Conservation (phyloP, 2,888 invertebrate genomes). For the Drosophila subquinaria region DNA sequence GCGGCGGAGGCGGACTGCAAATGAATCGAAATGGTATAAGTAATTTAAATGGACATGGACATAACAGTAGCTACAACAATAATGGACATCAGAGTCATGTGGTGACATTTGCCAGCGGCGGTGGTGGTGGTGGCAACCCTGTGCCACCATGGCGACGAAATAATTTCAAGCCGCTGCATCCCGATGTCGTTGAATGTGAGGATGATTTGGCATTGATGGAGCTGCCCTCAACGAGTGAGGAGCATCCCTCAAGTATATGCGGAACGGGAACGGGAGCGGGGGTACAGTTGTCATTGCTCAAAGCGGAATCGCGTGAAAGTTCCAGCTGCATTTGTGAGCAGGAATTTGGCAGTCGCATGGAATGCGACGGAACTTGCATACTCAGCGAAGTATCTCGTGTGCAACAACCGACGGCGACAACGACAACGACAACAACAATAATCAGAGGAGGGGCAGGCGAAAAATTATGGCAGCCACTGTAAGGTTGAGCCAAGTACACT, state of each 20-base stretch:
- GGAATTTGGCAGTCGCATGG: constrained; percentile 77
- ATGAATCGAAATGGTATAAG: constrained; percentile 40
- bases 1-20: constrained; percentile 23
- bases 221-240: constrained; percentile 66
- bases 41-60: constrained; percentile 28
- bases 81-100: constrained; percentile 63
- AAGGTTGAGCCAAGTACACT: constrained; percentile 19
- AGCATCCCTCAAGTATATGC: constrained; percentile 40
- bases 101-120: constrained; percentile 60
- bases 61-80: constrained; percentile 51
- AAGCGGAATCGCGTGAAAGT: constrained; percentile 53
- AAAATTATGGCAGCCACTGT: constrained; percentile 66
- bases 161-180: constrained; percentile 82
- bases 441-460: constrained; percentile 19
- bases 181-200: constrained; percentile 81
- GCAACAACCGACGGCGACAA: constrained; percentile 51
- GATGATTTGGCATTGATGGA: constrained; percentile 73
- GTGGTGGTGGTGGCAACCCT: not conserved
- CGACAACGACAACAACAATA: not conserved
- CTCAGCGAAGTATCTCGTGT: constrained; percentile 81
- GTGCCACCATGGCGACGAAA: constrained; percentile 80
- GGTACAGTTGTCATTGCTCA: constrained; percentile 53
- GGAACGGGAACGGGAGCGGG: constrained; percentile 17
- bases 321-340: constrained; percentile 79
- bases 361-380: constrained; percentile 82